These are phyloP conservation scores for Phymastichus coffea DNA, from an alignment of 1,140 invertebrate species.

Conservation along the genomic window DNA sequence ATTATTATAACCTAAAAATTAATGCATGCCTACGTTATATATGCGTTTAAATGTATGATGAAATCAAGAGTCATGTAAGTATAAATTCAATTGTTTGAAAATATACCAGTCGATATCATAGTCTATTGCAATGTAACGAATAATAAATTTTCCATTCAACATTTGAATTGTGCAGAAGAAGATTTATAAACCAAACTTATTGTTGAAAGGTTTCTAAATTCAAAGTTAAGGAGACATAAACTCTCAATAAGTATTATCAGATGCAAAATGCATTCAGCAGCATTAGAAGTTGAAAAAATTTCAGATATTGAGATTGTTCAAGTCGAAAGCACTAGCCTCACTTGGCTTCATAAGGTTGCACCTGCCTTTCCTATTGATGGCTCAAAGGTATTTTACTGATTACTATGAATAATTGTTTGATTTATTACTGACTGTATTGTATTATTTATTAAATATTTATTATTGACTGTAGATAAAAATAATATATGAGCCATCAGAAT, in stretches of 20 bases:
- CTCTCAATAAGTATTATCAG: not conserved
- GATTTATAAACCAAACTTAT: no score
- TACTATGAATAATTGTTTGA: not conserved
- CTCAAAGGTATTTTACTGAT: conserved; percentile 56
- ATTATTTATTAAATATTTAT: conserved; percentile 13
- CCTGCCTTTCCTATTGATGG: conserved; percentile 73
- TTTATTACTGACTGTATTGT: not conserved
- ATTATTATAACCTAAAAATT: not conserved
- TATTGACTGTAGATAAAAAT: conserved; percentile 66
- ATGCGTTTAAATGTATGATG: not conserved
- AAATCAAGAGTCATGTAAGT: no score
- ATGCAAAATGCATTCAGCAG: conserved; percentile 38
- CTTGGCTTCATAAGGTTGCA: conserved; percentile 67
- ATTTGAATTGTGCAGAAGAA: no score
- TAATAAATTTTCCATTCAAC: no score
- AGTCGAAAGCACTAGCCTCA: conserved; percentile 43
- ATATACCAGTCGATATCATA: no score
- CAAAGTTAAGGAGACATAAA: not conserved
- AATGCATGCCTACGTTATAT: not conserved
- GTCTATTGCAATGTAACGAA: no score
- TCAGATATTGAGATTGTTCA: conserved; percentile 22
- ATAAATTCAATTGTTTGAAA: no score
- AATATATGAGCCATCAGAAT: conserved; percentile 72
- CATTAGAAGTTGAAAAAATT: conserved; percentile 43
- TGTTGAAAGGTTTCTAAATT: conserved; percentile 6